Evolutionary conservation across 2,888 invertebrate species (phyloP).

Genomic region (Halictus quadricinctus): DNA sequence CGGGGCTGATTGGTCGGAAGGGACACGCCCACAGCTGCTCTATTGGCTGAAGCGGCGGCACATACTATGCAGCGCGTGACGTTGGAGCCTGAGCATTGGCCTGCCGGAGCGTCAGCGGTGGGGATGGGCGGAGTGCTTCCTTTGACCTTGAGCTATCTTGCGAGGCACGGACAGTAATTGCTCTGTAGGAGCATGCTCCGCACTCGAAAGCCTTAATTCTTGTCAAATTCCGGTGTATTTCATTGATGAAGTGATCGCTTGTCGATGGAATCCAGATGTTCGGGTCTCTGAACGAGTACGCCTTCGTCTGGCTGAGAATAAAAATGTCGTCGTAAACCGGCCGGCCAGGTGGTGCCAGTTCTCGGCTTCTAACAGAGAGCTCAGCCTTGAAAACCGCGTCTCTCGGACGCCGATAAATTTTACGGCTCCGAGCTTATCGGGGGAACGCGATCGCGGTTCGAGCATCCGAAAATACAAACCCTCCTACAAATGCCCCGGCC

Average conservation of each 20-base stretch:
- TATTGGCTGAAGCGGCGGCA: no score
- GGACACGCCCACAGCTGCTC: no score
- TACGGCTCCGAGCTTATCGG: slow-evolving; percentile 22
- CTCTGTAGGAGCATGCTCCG: no score
- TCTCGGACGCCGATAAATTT: slow-evolving; percentile 21
- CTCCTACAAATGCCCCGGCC: slow-evolving; percentile 30
- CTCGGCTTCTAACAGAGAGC: slow-evolving; percentile 18
- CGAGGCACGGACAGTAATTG: no score
- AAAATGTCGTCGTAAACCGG: neutral
- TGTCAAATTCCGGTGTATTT: neutral
- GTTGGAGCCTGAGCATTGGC: no score
- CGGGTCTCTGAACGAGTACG: neutral
- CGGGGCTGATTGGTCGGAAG: no score
- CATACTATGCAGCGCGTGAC: no score
- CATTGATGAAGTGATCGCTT: neutral
- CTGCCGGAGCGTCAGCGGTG: no score
- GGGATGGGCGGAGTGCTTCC: no score
- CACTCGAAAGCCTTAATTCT: no score
- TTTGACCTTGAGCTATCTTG: no score
- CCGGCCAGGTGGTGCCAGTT: slow-evolving; percentile 15
- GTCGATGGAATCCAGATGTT: neutral
- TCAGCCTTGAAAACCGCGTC: slow-evolving; percentile 16
- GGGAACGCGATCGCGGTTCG: slow-evolving; percentile 31
- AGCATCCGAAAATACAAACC: slow-evolving; percentile 43
- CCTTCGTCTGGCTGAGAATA: neutral